Evolutionary conservation across 2,113 vertebrate genomes (phyloP), one percentile per base, ranked within the genome.

Genomic region (Gobius niger): DNA sequence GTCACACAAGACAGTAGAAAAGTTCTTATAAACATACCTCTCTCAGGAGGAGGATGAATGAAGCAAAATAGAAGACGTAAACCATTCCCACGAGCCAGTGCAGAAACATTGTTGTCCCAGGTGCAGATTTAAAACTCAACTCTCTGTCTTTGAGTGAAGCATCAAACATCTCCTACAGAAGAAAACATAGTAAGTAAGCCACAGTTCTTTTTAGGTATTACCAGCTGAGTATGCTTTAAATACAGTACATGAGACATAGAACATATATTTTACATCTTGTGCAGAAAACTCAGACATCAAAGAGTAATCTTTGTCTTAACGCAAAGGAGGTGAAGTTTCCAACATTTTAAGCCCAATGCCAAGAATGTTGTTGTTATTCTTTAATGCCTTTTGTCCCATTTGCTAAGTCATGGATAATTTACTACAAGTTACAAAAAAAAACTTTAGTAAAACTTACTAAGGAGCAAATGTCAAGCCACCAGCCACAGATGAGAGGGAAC

Each of bases 41-140:
- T 94, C 98, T 92, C 70, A 99, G 93, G 1, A 99, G 82, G 53
- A 99, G 95, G 73, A 99, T 99, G 89, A 99, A 99, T 61, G 98
- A 99, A 47, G 98, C 98, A 52, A 99, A 99, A 89, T 99, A 99
- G 89, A 99, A 99, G 79, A 99, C 98, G 0, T 99, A 99, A 11
- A 99, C 98, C 98, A 99, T 99, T 62, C 98, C 98, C 71, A 99
- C 98, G 14, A 99, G 93, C 98, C 98, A 99, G 70, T 99, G 98
- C 63, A 99, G 91, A 76, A 99, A 99, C 98, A 99, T 99, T 56
- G 98, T 99, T 8, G 98, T 99, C 10, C 98, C 98, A 5, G 97
- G 98, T 1, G 97, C 97, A 0, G 97, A 99, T 75, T 98, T 96
- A 83, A 99, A 99, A 87, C 98, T 99, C 84, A 98, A 67, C 70